Conservation (phyloP, 2,888 invertebrate species). For the Mycalesis mineus region DNA sequence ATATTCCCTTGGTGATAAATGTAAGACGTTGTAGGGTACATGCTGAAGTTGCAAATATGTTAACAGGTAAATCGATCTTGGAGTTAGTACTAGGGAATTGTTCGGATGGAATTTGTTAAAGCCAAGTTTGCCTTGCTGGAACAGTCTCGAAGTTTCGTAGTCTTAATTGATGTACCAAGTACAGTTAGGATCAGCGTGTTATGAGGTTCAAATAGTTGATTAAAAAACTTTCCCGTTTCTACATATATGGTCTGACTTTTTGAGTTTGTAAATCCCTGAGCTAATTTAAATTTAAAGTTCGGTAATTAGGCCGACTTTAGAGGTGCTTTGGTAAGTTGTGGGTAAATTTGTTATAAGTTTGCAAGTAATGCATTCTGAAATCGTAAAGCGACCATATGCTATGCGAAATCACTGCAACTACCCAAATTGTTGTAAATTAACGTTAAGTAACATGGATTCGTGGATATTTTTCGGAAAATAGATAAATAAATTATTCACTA, state of each 20-base stretch:
- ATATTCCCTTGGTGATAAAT: constrained; percentile 24
- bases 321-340: constrained; percentile 5
- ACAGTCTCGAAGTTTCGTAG: constrained; percentile 33
- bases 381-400: neutral
- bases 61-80: constrained; percentile 55
- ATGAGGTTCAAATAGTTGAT: constrained; percentile 27
- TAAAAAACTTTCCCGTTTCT: constrained; percentile 27
- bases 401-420: neutral
- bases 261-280: constrained; percentile 16
- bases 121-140: constrained; percentile 37
- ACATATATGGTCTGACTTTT: constrained; percentile 19
- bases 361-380: neutral
- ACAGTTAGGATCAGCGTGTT: constrained; percentile 19
- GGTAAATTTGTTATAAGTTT: neutral
- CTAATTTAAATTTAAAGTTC: constrained; percentile 24
- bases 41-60: constrained; percentile 40
- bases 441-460: no score
- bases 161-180: constrained; percentile 36
- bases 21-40: constrained; percentile 14
- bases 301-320: constrained; percentile 6
- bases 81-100: constrained; percentile 44
- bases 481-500: no score
- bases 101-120: constrained; percentile 48
- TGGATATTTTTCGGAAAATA: no score
- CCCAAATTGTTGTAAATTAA: no score